Evolutionary conservation across 2,888 invertebrate genomes (phyloP).

Genomic region (Tetheella fluctuosa): DNA sequence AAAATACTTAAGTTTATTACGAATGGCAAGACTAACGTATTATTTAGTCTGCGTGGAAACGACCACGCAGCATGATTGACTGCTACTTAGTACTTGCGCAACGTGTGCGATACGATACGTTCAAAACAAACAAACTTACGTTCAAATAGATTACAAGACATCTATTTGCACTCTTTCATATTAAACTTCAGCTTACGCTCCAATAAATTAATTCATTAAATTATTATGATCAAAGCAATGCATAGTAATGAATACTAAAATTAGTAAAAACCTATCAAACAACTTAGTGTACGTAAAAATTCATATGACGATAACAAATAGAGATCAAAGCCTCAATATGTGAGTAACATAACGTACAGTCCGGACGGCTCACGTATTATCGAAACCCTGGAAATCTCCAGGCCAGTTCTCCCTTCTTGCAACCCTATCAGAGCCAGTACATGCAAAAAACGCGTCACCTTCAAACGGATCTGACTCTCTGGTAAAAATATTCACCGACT

Average conservation of each 20-base stretch:
- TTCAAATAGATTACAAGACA: background rate
- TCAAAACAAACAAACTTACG: background rate
- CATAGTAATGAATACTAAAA: background rate
- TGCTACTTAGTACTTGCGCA: background rate
- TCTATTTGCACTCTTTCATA: background rate
- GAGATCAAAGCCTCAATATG: background rate
- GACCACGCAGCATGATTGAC: background rate
- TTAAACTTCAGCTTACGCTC: too few species aligned
- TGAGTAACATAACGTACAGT: constrained; percentile 27
- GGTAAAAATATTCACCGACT: constrained; percentile 95
- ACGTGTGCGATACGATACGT: background rate
- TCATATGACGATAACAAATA: background rate
- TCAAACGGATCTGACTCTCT: constrained; percentile 95
- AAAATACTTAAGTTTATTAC: background rate
- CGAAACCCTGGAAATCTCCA: constrained; percentile 77
- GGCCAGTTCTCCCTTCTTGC: constrained; percentile 80
- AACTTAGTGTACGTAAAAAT: background rate
- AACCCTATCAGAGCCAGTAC: constrained; percentile 76
- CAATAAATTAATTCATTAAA: too few species aligned
- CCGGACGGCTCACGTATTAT: constrained; percentile 60
- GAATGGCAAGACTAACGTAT: constrained; percentile 1
- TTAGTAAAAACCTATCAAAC: background rate
- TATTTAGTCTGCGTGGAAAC: background rate
- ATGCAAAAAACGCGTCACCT: constrained; percentile 93
- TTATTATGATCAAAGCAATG: background rate